Percentiles rank a stretch among this genome's conserved stretches.
These are phyloP conservation scores for Aplysia californica DNA, from an alignment of 1,140 invertebrate genomes.

Conservation along the genomic window DNA sequence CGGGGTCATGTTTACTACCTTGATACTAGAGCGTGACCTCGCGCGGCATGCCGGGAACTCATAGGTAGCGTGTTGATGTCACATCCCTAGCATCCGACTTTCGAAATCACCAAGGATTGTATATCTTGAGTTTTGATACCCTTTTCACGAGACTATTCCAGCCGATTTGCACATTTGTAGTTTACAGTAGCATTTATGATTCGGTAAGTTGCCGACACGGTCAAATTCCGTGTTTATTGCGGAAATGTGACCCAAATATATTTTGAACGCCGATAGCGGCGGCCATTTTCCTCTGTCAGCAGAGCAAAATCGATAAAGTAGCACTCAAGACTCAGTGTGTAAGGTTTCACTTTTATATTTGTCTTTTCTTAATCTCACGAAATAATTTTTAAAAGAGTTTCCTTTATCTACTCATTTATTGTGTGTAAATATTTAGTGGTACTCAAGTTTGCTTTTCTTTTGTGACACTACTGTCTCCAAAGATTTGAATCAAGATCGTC, in stretches of 20 bases:
- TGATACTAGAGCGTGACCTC: constrained; percentile 29
- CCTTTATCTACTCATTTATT: too few species aligned
- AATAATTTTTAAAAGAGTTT: too few species aligned
- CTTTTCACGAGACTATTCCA: not conserved
- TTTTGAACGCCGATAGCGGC: not conserved
- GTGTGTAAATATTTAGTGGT: too few species aligned
- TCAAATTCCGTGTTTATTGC: not conserved
- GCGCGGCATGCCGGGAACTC: constrained; percentile 32
- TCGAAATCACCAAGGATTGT: not conserved
- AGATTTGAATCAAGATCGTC: too few species aligned
- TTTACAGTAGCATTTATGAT: not conserved
- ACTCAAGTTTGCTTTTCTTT: too few species aligned
- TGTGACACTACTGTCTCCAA: too few species aligned
- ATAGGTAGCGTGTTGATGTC: constrained; percentile 30
- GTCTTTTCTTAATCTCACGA: too few species aligned
- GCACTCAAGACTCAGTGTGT: too few species aligned
- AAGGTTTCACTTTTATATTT: not conserved
- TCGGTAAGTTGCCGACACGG: not conserved
- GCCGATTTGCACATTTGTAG: not conserved
- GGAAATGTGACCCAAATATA: not conserved
- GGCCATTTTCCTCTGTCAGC: not conserved
- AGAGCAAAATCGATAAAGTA: not conserved
- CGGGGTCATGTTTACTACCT: too few species aligned
- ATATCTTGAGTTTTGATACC: not conserved
- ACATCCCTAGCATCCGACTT: not conserved